These are phyloP conservation scores for Rotaria socialis DNA, from an alignment of 2,888 invertebrate genomes.

Conservation along the genomic window DNA sequence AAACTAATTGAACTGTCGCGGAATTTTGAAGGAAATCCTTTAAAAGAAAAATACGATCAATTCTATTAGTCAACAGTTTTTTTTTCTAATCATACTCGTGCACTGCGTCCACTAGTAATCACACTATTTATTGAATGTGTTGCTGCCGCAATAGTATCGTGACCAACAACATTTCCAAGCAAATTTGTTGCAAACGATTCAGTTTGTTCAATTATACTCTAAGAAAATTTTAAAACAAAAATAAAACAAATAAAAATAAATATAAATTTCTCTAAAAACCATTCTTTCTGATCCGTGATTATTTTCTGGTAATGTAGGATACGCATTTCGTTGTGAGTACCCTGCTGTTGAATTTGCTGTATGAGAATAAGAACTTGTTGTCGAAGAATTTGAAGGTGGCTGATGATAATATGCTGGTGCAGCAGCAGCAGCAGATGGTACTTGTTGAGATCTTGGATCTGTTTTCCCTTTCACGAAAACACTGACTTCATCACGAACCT, in stretches of 20 bases:
- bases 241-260: no score
- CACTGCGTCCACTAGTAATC: neutral
- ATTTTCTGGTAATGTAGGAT: neutral
- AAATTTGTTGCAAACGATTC: neutral
- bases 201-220: neutral
- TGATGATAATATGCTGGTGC: neutral
- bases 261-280: neutral
- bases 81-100: neutral
- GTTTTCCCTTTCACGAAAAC: neutral
- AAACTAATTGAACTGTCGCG: neutral
- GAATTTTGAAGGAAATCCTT: neutral
- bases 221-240: neutral
- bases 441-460: neutral
- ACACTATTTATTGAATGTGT: neutral
- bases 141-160: neutral
- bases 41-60: neutral
- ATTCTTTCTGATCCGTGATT: neutral
- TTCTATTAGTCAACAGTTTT: no score
- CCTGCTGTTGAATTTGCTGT: conserved; percentile 31
- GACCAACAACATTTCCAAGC: neutral
- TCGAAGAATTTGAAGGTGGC: neutral
- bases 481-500: neutral
- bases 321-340: neutral
- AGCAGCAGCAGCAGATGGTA: neutral
- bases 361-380: conserved; percentile 8